phyloP scores from a whole-genome alignment of 37 sponge, comb jelly and placozoan species.

The Agelas oroides region DNA sequence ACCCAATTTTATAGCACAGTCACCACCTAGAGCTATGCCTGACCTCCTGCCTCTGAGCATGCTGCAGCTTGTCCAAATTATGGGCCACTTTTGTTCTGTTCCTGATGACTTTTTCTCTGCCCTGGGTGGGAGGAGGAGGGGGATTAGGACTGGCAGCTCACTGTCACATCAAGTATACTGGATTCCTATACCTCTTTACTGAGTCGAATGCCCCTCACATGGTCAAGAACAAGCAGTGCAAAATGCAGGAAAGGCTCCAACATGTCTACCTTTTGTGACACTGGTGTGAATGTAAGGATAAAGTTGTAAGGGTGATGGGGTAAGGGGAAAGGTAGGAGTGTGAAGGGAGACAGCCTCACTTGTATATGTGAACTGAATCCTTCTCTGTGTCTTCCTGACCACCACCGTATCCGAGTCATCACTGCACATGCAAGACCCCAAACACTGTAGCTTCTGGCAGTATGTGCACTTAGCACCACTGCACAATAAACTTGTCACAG shows the following conservation, averaged over 20 bases:
- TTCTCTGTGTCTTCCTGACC: slow-evolving; percentile 42
- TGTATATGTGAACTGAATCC: slow-evolving; percentile 57
- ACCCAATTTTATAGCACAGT: no score
- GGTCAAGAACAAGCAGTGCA: slow-evolving; percentile 60
- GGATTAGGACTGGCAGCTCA: no score
- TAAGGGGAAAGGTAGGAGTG: background rate
- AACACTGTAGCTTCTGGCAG: no score
- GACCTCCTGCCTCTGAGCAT: slow-evolving; percentile 84
- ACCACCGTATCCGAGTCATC: slow-evolving; percentile 63
- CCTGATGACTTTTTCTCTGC: slow-evolving; percentile 66
- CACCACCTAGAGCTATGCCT: no score
- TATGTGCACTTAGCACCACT: no score
- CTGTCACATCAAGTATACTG: no score
- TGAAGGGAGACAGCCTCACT: background rate
- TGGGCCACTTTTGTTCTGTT: slow-evolving; percentile 53
- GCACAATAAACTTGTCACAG: slow-evolving; percentile 12
- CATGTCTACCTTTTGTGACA: background rate
- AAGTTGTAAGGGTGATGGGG: no score
- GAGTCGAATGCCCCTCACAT: slow-evolving; percentile 50
- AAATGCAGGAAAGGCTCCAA: slow-evolving; percentile 35
- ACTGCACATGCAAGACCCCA: slow-evolving; percentile 12
- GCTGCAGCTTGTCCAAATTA: slow-evolving; percentile 61
- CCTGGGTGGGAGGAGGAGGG: slow-evolving; percentile 33
- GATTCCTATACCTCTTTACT: slow-evolving; percentile 58
- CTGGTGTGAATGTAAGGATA: background rate